Evolutionary conservation across 2,113 vertebrate species (phyloP).

Genomic region (Mungos mungo): DNA sequence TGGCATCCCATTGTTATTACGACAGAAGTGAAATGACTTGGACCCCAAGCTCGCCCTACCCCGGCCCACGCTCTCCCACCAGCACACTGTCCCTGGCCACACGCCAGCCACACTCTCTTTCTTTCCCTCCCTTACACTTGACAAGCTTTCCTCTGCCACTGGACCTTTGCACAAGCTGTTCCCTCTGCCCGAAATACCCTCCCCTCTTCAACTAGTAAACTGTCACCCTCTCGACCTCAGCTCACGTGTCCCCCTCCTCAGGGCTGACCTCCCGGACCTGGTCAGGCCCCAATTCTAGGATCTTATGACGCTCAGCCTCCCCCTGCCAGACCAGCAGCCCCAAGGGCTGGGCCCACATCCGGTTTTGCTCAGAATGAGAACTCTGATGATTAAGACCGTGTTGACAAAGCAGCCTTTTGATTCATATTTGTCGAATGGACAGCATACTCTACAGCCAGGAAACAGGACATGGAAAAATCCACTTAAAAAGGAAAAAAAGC

Average conservation of each 20-base stretch:
- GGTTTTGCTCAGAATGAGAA: neutral
- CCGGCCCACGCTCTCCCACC: neutral
- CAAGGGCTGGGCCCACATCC: neutral
- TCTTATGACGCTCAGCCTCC: neutral
- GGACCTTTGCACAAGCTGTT: neutral
- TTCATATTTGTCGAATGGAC: neutral
- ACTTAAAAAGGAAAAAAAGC: neutral
- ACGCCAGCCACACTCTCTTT: neutral
- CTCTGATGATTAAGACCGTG: fast-evolving
- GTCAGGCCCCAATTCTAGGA: neutral
- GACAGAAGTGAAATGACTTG: neutral
- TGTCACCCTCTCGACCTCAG: neutral
- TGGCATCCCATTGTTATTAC: neutral
- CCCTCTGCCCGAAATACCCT: neutral
- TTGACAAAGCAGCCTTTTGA: neutral
- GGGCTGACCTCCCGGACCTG: neutral
- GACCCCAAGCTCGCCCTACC: neutral
- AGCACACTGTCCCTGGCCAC: neutral
- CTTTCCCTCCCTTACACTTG: neutral
- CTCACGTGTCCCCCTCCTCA: fast-evolving
- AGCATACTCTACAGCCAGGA: neutral
- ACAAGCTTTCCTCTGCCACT: neutral
- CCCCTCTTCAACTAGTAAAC: neutral
- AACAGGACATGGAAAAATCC: neutral
- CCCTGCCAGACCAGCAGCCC: neutral